phyloP scores from a whole-genome alignment of 2,888 invertebrate species.

The Deilephila elpenor region DNA sequence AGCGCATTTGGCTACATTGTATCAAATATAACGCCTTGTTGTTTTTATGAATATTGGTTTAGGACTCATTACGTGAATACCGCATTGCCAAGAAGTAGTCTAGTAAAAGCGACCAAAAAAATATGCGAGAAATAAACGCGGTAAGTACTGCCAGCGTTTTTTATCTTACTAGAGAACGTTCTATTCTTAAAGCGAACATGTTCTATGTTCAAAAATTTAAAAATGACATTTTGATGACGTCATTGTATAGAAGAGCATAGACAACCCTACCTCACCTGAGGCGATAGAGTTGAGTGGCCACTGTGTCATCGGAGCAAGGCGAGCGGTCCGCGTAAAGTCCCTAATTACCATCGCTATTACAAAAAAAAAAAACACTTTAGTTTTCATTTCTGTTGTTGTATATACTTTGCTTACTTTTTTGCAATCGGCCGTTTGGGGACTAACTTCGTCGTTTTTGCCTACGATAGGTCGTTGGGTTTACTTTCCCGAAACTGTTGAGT shows the following conservation, averaged over 20 bases:
- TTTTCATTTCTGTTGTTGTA: conserved; percentile 22
- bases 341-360: conserved; percentile 48
- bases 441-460: background rate
- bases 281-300: conserved; percentile 59
- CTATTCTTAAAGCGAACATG: too few species aligned
- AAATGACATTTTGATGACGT: background rate
- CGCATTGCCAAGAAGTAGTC: too few species aligned
- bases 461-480: background rate
- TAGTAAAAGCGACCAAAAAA: too few species aligned
- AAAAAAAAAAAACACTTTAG: conserved; percentile 39
- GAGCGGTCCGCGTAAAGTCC: conserved; percentile 54
- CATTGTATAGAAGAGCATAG: background rate
- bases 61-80: too few species aligned
- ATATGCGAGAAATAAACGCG: too few species aligned
- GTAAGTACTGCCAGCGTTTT: too few species aligned
- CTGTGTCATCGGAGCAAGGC: conserved; percentile 71
- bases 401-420: background rate
- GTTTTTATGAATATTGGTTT: too few species aligned
- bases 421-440: background rate
- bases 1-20: background rate
- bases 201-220: too few species aligned
- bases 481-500: background rate
- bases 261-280: conserved; percentile 57
- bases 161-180: too few species aligned
- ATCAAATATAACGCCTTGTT: background rate